These are phyloP conservation scores for Lophura swinhoii DNA, from an alignment of 2,797 vertebrate genomes.

Conservation along the genomic window DNA sequence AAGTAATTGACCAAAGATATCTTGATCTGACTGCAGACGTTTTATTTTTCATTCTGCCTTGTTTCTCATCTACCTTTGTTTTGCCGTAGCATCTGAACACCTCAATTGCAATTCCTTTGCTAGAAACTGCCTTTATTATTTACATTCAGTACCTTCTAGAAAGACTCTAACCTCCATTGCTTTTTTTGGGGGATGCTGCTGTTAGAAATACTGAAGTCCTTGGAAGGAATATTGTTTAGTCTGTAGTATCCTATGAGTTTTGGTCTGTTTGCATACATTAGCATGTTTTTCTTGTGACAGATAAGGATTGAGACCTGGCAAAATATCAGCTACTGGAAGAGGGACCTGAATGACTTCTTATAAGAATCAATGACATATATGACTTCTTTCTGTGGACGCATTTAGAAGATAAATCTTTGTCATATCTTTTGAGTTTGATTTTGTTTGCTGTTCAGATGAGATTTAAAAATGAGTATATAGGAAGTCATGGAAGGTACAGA, in stretches of 20 bases:
- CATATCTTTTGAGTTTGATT: not conserved
- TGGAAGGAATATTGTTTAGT: not conserved
- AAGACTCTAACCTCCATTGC: not conserved
- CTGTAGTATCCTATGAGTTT: not conserved
- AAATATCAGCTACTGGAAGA: not conserved
- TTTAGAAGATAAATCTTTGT: constrained; percentile 26
- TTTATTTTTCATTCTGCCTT: not conserved
- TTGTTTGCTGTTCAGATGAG: not conserved
- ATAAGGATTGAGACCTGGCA: not conserved
- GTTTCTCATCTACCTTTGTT: not conserved
- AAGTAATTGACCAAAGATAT: not conserved
- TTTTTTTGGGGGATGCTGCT: not conserved
- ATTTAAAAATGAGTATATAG: not conserved
- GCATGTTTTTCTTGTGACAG: not conserved
- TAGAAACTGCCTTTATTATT: not conserved
- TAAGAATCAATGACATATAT: not conserved
- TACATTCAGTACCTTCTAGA: not conserved
- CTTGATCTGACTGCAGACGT: not conserved
- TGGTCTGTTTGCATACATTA: not conserved
- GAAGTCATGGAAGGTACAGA: not conserved
- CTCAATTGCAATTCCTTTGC: not conserved
- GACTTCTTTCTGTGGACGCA: not conserved
- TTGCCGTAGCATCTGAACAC: not conserved
- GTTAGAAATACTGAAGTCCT: not conserved
- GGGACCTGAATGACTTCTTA: not conserved